Evolutionary conservation across 2,888 invertebrate species (phyloP), one percentile per base, ranked within the genome.

Genomic region (Sinopyrophorus schimmeli): DNA sequence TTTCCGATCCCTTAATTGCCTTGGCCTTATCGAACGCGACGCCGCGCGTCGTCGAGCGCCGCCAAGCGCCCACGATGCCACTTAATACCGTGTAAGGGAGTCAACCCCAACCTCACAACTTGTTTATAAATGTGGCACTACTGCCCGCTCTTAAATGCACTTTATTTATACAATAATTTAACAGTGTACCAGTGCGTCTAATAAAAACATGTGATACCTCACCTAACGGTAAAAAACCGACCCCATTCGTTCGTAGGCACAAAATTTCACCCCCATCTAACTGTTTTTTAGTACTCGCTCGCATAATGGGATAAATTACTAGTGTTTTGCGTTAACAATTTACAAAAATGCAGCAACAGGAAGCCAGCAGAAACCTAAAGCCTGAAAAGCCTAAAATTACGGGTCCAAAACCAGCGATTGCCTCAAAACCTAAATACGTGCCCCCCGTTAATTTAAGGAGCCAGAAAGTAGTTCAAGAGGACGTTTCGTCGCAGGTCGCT

Each of bases 391-490:
- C 71, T 12, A 71, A 71, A 63, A 67, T 70, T 31, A 57, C 68
- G 41, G 66, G 70, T 38, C 70, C 71, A 7, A 75, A 75, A 61
- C 73, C 73, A 10, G 60, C 59, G 32, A 68, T 72, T 23, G 71
- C 74, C 5, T 62, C 67, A 2, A 75, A 75, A 55, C 76, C 76
- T 3, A 72, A 71, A 57, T 70, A 66, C 58, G 70, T 76, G 3
- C 75, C 76, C 38, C 76, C 76, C 10, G 70, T 74, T 26, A 70
- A 71, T 58, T 57, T 67, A 35, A 65, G 64, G 54, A 42, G 30
- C 57, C 41, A 64, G 58, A 59, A 54, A 41, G 10, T 18, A 11
- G 3, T 21, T 2, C 40, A 40, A 15, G 37, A 41, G 5, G 34
- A 49, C 5, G 5, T 17, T 7, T 20, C 44, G 3, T 30, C 28